Evolutionary conservation across 2,113 vertebrate species (phyloP), one percentile per base, ranked within the genome.

Genomic region (Otocyon megalotis): DNA sequence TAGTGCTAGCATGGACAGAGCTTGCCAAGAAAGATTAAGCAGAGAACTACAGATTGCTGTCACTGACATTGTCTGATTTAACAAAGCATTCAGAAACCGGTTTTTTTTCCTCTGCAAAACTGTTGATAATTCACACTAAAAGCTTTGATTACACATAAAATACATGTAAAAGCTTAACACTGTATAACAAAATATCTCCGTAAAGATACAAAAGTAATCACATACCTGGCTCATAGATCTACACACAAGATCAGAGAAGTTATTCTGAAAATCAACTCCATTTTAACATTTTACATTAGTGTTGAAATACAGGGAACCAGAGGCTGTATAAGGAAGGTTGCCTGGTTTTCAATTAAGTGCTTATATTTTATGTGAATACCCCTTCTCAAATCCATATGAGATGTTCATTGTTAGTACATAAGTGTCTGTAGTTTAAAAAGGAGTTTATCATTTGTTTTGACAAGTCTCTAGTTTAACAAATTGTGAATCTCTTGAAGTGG

Each of bases 121-220:
- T 88, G 22, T 94, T 82, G 76, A 67, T 90, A 95, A 88, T 87
- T 74, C 81, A 74, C 28, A 56, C 24, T 50, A n/a, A 96, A 97
- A 16, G 32, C 83, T 88, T 89, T 48, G 62, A 32, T 79, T 96
- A 50, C 14, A 81, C 20, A 50, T 53, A 87, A 84, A 83, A 90
- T 63, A 72, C 58, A 65, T 53, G 58, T 22, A 50, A 76, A 76
- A 77, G 6, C 22, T 89, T 82, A 77, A 88, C 14, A 79, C 24
- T 89, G 6, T 76, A 6, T 60, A 81, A 85, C 12, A 83, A 32
- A 96, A 83, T 43, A 88, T 88, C 24, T 88, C 62, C 87, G 19
- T 72, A 80, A 94, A 94, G 76, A 48, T 77, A 19, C 16, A 15
- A 43, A 86, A 90, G 20, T 84, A 74, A 58, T 82, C 14, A 72